Conservation (phyloP, 2,113 vertebrate species). For the Ailuropoda melanoleuca region DNA sequence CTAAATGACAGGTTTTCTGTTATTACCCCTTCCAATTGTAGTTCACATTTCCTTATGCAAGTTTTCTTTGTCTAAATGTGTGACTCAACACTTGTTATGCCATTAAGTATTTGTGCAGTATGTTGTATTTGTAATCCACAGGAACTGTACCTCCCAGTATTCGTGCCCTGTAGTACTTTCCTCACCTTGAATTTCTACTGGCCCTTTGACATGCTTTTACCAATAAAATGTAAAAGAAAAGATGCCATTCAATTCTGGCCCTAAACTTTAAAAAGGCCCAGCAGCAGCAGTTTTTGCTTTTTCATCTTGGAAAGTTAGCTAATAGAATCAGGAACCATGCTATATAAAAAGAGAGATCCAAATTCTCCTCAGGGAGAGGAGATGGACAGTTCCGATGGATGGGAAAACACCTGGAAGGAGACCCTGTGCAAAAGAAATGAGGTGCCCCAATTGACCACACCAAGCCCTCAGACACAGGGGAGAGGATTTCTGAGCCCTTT, state of each 20-base stretch:
- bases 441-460: background rate
- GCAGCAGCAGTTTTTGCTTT: background rate
- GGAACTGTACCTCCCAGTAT: background rate
- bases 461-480: background rate
- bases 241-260: background rate
- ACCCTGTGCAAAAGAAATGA: background rate
- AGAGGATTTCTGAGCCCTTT: background rate
- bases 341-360: background rate
- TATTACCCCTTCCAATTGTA: background rate
- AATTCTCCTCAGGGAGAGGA: background rate
- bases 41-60: background rate
- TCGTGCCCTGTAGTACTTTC: background rate
- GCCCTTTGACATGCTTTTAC: background rate
- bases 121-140: background rate
- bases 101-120: background rate
- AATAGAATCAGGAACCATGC: background rate
- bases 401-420: background rate
- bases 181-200: background rate
- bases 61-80: background rate
- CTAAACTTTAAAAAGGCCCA: background rate
- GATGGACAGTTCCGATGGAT: background rate
- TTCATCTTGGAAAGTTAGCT: background rate
- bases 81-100: background rate
- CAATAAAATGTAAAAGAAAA: background rate
- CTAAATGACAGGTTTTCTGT: background rate